phyloP scores from a whole-genome alignment of 2,797 vertebrate genomes.

The Ceyx erithaca region DNA sequence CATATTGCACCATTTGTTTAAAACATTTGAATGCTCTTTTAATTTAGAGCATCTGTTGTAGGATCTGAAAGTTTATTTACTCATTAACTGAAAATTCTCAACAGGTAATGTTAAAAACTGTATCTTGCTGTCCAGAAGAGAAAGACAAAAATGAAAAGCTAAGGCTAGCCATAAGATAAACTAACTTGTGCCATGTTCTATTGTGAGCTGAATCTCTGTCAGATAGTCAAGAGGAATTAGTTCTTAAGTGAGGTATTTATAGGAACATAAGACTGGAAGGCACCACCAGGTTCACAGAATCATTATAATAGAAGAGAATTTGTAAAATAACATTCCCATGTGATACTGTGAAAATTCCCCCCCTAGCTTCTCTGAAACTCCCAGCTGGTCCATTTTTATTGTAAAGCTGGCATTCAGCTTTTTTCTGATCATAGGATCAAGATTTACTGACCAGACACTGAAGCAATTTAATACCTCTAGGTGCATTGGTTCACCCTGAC shows the following conservation, averaged over 20 bases:
- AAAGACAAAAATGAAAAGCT: conserved; percentile 24
- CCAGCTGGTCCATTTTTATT: conserved; percentile 3
- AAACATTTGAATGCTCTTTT: neutral
- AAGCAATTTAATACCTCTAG: conserved; percentile 31
- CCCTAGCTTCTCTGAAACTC: conserved; percentile 11
- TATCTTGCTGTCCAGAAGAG: neutral
- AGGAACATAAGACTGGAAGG: conserved; percentile 59
- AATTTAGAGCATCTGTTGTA: neutral
- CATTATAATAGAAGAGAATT: conserved; percentile 39
- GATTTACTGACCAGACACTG: conserved; percentile 10
- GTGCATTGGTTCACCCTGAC: neutral
- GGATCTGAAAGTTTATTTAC: neutral
- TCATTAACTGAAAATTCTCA: neutral
- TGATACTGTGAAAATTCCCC: conserved; percentile 3
- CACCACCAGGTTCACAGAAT: conserved; percentile 36
- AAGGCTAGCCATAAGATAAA: conserved; percentile 26
- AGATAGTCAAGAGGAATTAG: conserved; percentile 56
- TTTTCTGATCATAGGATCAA: neutral
- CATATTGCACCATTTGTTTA: neutral
- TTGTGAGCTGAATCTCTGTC: conserved; percentile 16
- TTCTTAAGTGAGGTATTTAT: conserved; percentile 61
- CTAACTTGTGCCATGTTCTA: neutral
- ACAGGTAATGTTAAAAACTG: neutral
- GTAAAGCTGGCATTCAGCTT: conserved; percentile 3
- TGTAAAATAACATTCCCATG: conserved; percentile 27